Evolutionary conservation across 2,797 vertebrate genomes (phyloP), one percentile per base, ranked within the genome.

Genomic region (Staurois parvus): DNA sequence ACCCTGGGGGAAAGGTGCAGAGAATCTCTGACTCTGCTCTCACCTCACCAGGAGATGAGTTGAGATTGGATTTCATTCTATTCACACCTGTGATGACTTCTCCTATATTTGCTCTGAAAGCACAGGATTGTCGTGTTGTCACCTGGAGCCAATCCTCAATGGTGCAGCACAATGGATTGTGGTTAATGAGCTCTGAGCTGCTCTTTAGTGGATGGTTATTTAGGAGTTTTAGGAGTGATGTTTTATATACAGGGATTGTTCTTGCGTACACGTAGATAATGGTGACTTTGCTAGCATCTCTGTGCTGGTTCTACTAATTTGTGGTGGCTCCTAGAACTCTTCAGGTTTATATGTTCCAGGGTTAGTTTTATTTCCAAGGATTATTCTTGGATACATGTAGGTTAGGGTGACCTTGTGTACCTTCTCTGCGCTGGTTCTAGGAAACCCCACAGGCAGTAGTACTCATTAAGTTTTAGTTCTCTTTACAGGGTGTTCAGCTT

Each of bases 21-120:
- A 4, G 72, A 52, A 45, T 62, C 56, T 24, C 28, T 74, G 76
- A 74, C 69, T 76, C 56, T 48, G 52, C 42, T 29, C 13, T 73
- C 37, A n/a, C 83, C 68, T 79, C 40, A 12, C 24, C 19, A 30
- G 52, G 15, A 5, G 24, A n/a, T 13, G 40, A 2, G 15, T 3
- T 30, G 32, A 62, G 72, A 42, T 74, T 19, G 7, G 1, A 40
- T 84, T 32, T 73, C 32, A 52, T 76, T 64, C 34, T 32, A 8
- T 13, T 32, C 84, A 85, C 84, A 85, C 77, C 84, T 80, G 70
- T 74, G 56, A 52, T 29, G 68, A 13, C 34, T 26, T 73, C 17
- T 45, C 21, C 2, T 66, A 8, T 73, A 72, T 80, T 48, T 80
- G 45, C 40, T 72, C 59, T 56, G 26, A 56, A 48, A 79, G 42